Evolutionary conservation across 2,113 vertebrate genomes (phyloP), one percentile per base, ranked within the genome.

Genomic region (Isurus oxyrinchus): DNA sequence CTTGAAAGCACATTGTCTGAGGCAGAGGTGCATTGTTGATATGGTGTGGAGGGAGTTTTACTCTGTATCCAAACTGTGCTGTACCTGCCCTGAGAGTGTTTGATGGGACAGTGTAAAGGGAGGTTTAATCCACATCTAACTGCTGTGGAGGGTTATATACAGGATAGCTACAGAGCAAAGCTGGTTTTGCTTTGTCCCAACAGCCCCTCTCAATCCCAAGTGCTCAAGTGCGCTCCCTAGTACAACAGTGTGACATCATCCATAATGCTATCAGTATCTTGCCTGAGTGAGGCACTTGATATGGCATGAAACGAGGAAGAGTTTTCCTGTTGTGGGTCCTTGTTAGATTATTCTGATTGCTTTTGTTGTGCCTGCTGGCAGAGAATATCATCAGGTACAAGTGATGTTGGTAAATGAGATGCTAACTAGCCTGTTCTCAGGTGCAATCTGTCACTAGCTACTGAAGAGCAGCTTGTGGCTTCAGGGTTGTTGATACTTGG

Each of bases 401-500:
- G 31, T 35, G 57, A 5, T 61, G 35, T 57, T 94, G 90, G 59
- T 94, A 63, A 63, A 94, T 63, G 59, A 19, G 59, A 66, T 63
- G 31, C 90, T 14, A 94, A n/a, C 59, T 63, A 55, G 90, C 59
- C 88, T 94, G 14, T 21, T 8, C 90, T 44, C 55, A 13, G 53
- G 72, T 90, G 87, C 27, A 94, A 40, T 66, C 59, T 63, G 59
- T 94, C 90, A 66, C 19, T 84, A 16, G 40, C 40, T 49, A 44
- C n/a, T 84, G 81, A 84, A 44, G 90, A 94, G 90, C 90, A 94
- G 19, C 88, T 35, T 93, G 14, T 93, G 81, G 81, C 19, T 44
- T 49, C 40, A 6, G 19, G 16, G 81, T 84, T 84, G n/a, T 40
- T 84, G 90, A 93, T 93, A 21, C 6, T 40, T 57, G 4, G n/a